Percentiles rank a stretch among this genome's conserved stretches.
Evolutionary conservation across 2,888 invertebrate genomes (phyloP).

Genomic region (Tanytarsus gracilentus): DNA sequence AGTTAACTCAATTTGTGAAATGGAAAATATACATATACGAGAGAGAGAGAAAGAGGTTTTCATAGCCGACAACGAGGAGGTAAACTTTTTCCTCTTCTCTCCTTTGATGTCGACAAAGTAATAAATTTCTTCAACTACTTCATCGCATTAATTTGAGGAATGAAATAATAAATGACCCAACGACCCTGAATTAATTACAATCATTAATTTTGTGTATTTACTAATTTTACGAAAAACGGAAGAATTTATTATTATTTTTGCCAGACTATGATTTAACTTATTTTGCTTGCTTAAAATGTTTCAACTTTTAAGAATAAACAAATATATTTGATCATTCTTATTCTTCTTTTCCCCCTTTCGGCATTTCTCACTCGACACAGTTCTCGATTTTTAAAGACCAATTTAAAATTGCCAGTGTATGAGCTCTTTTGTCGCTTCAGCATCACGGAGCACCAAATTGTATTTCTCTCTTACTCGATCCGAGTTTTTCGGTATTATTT

Average conservation of each 20-base stretch:
- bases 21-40: background rate
- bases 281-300: background rate
- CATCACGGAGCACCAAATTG: background rate
- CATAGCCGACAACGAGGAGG: background rate
- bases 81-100: background rate
- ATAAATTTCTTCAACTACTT: constrained; percentile 11
- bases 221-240: background rate
- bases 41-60: background rate
- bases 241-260: background rate
- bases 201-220: constrained; percentile 17
- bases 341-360: too few relatives aligned
- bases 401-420: too few relatives aligned
- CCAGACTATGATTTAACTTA: too few relatives aligned
- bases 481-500: constrained; percentile 17
- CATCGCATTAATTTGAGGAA: background rate
- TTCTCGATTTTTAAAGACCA: too few relatives aligned
- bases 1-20: constrained; percentile 1
- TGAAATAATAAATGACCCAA: constrained; percentile 24
- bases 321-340: too few relatives aligned
- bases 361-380: too few relatives aligned
- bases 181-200: constrained; percentile 25
- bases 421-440: too few relatives aligned
- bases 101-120: constrained; percentile 12
- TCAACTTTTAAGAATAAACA: too few relatives aligned
- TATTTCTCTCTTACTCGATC: background rate